Conservation (phyloP, 2,888 invertebrate species). For the Drosophila phalerata region DNA sequence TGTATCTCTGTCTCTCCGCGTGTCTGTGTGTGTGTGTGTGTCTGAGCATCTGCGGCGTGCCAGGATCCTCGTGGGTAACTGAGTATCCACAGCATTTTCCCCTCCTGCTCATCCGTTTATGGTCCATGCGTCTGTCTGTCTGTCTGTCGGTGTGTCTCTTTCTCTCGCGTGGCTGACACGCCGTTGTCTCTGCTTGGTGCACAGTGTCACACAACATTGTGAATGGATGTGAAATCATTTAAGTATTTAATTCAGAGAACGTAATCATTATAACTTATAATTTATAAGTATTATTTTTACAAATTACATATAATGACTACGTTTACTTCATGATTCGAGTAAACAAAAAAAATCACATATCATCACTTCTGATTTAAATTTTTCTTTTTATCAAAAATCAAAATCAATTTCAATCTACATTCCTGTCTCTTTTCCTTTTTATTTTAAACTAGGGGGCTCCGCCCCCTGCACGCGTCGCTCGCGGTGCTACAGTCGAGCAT, state of each 20-base stretch:
- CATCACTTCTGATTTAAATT: no score
- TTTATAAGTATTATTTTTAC: no score
- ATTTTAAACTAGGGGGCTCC: no score
- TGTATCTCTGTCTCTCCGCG: constrained; percentile 29
- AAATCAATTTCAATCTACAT: no score
- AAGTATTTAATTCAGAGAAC: not conserved
- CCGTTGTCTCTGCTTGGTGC: constrained; percentile 39
- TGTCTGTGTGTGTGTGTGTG: constrained; percentile 20
- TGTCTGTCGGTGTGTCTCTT: constrained; percentile 15
- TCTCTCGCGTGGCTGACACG: constrained; percentile 44
- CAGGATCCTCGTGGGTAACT: constrained; percentile 61
- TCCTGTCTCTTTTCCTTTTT: no score
- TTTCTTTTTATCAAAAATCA: no score
- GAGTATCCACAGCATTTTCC: constrained; percentile 42
- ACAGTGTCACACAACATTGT: constrained; percentile 54
- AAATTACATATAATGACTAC: no score
- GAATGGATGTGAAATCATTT: constrained; percentile 25
- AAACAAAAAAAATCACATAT: no score
- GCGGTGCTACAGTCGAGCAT: no score
- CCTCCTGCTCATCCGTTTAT: constrained; percentile 44
- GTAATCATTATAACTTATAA: no score
- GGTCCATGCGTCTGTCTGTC: constrained; percentile 31
- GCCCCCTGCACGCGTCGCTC: no score
- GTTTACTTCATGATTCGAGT: no score
- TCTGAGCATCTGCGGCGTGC: constrained; percentile 75